Evolutionary conservation across 1,140 invertebrate genomes (phyloP).

Genomic region (Ips typographus): DNA sequence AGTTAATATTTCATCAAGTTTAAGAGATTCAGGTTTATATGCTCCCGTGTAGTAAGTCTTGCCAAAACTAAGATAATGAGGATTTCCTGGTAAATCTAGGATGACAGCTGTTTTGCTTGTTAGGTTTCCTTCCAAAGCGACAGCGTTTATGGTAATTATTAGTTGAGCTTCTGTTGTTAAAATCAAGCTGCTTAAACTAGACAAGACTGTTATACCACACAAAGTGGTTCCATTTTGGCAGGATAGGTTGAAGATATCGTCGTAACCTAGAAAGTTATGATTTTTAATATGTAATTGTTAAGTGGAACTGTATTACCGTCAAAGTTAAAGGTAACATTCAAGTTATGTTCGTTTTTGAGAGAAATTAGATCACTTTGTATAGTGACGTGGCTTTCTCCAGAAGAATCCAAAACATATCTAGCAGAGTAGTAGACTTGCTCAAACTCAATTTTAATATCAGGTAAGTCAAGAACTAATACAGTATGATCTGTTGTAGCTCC

Average conservation of each 20-base stretch:
- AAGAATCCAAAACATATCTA: neutral
- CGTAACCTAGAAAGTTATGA: neutral
- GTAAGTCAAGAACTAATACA: neutral
- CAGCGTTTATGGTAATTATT: neutral
- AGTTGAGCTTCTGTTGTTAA: conserved; percentile 1
- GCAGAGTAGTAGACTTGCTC: neutral
- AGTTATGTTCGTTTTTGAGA: neutral
- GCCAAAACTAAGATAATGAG: neutral
- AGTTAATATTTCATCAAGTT: neutral
- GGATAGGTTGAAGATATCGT: neutral
- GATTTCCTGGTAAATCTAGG: neutral
- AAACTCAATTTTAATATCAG: neutral
- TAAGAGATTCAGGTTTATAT: neutral
- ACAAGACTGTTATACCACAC: neutral
- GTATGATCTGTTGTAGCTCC: neutral
- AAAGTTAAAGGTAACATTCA: neutral
- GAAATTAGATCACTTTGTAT: too few species aligned
- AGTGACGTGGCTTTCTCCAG: too few species aligned
- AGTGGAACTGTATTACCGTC: neutral
- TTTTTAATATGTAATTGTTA: too few species aligned
- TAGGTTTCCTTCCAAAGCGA: neutral
- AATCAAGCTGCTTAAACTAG: neutral
- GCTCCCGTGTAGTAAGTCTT: neutral
- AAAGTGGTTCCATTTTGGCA: neutral
- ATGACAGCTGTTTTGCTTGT: neutral